These are phyloP conservation scores for Pseudochaenichthys georgianus DNA, from an alignment of 2,797 vertebrate genomes.

Conservation along the genomic window DNA sequence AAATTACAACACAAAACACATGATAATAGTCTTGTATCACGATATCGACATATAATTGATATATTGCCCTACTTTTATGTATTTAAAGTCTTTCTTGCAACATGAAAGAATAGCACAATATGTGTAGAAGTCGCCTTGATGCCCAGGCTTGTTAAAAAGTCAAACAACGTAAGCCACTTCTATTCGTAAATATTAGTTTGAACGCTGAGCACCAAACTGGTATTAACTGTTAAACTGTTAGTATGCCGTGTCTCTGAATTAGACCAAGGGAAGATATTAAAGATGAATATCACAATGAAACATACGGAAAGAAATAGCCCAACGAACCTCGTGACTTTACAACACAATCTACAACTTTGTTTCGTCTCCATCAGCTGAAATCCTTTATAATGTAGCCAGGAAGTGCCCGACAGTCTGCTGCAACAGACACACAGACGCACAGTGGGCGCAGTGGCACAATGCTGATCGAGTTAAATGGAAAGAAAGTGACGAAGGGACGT, in stretches of 20 bases:
- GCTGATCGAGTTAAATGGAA: conserved; percentile 44
- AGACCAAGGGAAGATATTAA: not conserved
- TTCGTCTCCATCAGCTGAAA: conserved; percentile 8
- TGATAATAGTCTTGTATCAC: not conserved
- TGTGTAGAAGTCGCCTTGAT: not conserved
- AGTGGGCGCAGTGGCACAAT: not conserved
- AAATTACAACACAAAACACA: not conserved
- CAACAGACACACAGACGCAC: conserved; percentile 7
- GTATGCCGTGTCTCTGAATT: not conserved
- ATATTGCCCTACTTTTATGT: not conserved
- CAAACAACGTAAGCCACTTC: not conserved
- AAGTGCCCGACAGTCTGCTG: not conserved
- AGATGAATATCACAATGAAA: not conserved
- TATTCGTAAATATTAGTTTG: not conserved
- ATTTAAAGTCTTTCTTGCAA: too few relatives aligned
- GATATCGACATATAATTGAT: not conserved
- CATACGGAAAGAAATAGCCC: not conserved
- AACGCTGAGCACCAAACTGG: not conserved
- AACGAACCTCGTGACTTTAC: not conserved
- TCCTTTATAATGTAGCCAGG: not conserved
- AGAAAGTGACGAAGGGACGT: conserved; percentile 46
- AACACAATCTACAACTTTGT: not conserved
- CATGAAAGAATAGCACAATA: too few relatives aligned
- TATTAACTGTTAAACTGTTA: not conserved
- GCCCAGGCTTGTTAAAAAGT: not conserved